A percentile compares a stretch with the other conserved stretches of the same genome.
These are phyloP conservation scores for Stegophylla sp. DNA, from an alignment of 2,888 invertebrate genomes.

Conservation along the genomic window DNA sequence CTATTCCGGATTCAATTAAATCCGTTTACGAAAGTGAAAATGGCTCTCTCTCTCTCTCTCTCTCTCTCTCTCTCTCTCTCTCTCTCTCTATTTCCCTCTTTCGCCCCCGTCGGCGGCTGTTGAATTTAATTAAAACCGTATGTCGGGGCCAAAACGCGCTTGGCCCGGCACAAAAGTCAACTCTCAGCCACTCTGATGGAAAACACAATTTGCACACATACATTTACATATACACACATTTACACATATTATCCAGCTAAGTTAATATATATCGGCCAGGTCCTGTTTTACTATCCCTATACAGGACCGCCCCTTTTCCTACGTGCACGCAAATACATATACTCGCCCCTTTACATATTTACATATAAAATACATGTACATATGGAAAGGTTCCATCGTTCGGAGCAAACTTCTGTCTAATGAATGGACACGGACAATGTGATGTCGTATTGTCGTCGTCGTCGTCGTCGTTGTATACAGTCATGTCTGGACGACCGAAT, in stretches of 20 bases:
- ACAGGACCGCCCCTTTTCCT: background rate
- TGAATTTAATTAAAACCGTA: slow-evolving; percentile 60
- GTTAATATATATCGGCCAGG: slow-evolving; percentile 21
- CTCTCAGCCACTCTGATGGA: slow-evolving; percentile 50
- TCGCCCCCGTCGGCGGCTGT: slow-evolving; percentile 45
- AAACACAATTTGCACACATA: slow-evolving; percentile 48
- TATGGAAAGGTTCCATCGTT: background rate
- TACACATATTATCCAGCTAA: slow-evolving; percentile 32
- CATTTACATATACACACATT: background rate
- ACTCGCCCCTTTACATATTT: background rate
- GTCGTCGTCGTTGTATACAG: background rate
- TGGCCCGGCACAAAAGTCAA: slow-evolving; percentile 54
- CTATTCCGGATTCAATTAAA: slow-evolving; percentile 59
- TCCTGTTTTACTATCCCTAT: slow-evolving; percentile 22
- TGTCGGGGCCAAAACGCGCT: slow-evolving; percentile 52
- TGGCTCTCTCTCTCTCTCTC: background rate
- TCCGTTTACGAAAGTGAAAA: slow-evolving; percentile 54
- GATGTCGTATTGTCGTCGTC: background rate
- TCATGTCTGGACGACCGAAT: slow-evolving; percentile 8
- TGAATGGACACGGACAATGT: slow-evolving; percentile 29
- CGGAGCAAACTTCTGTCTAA: slow-evolving; percentile 18
- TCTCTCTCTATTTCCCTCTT: background rate
- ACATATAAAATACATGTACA: background rate
- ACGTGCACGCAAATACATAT: background rate
- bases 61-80: slow-evolving; percentile 1